Evolutionary conservation across 2,113 vertebrate genomes (phyloP), one percentile per base, ranked within the genome.

Genomic region (Corythaeola cristata): DNA sequence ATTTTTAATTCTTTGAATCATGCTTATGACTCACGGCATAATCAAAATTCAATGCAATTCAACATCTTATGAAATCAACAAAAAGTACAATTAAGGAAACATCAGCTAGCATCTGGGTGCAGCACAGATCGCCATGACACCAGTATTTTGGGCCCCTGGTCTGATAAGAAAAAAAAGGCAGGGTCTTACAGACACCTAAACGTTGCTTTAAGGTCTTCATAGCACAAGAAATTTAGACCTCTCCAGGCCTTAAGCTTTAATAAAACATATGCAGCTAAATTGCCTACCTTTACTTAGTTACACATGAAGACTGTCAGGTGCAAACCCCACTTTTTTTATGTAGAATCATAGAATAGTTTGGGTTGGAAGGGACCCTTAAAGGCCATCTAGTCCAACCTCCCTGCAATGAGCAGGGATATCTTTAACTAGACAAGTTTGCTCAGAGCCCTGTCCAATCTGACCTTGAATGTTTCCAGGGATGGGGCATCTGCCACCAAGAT

Each of bases 381-480:
- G 47, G 9, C 19, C 5, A 47, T 50, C 6, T 55, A 55, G 30
- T 44, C 9, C 11, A 76, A 16, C 2, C 4, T 3, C 5, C 33
- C 9, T 49, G 11, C 49, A 49, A 23, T 28, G 4, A 68, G 28
- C 9, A 58, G 6, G 9, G 17, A 32, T 53, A 35, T 24, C 18
- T 62, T 53, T 18, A 22, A 64, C 9, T 28, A 55, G 12, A 59
- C 59, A 20, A 39, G 12, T 8, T 27, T 89, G 7, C 27, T 78
- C 27, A 73, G 30, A 85, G 20, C 6, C 12, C 15, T 0, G 0
- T 58, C 8, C 63, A 76, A 15, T 24, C 19, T 58, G 52, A 6
- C 7, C n/a, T 19, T 33, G 15, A 76, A 80, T 16, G 9, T 50
- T 80, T 75, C 27, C 58, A 52, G 23, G 58, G 45, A 47, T 26